A percentile compares a stretch with the other conserved stretches of the same genome.
Evolutionary conservation across 1,140 invertebrate genomes (phyloP).

Genomic region (Stratiolaelaps scimitus): DNA sequence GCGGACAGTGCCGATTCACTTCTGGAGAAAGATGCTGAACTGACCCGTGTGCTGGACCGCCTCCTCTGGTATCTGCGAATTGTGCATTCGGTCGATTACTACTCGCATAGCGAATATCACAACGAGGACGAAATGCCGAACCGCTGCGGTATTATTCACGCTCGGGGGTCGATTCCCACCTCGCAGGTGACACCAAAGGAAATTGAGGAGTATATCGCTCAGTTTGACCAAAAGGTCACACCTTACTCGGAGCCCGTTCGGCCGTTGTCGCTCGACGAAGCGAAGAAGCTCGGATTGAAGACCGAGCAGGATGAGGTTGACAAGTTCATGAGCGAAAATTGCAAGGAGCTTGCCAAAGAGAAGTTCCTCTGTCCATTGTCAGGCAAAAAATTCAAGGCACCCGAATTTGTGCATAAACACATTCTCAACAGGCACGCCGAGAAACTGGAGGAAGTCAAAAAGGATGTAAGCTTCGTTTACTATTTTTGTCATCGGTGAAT

Average conservation of each 20-base stretch:
- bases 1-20: conserved; percentile 39
- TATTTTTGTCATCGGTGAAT: conserved; percentile 5
- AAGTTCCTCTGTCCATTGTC: conserved; percentile 97
- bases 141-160: conserved; percentile 94
- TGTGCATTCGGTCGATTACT: conserved; percentile 97
- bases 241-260: conserved; percentile 61
- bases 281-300: conserved; percentile 71
- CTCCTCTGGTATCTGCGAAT: conserved; percentile 85
- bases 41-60: conserved; percentile 60
- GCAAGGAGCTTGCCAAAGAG: conserved; percentile 86
- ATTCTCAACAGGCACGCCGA: conserved; percentile 95
- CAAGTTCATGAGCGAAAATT: conserved; percentile 84
- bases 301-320: conserved; percentile 75
- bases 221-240: conserved; percentile 73
- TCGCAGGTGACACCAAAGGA: conserved; percentile 52
- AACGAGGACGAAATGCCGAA: conserved; percentile 99
- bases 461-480: conserved; percentile 55
- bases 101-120: conserved; percentile 96
- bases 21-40: conserved; percentile 61
- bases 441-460: conserved; percentile 89
- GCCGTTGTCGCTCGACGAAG: conserved; percentile 62
- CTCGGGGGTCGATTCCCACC: conserved; percentile 64
- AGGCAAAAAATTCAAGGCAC: conserved; percentile 98
- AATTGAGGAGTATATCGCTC: conserved; percentile 59
- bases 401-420: conserved; percentile 96